Conservation (phyloP, 2,888 invertebrate genomes). For the Gerris lacustris region DNA sequence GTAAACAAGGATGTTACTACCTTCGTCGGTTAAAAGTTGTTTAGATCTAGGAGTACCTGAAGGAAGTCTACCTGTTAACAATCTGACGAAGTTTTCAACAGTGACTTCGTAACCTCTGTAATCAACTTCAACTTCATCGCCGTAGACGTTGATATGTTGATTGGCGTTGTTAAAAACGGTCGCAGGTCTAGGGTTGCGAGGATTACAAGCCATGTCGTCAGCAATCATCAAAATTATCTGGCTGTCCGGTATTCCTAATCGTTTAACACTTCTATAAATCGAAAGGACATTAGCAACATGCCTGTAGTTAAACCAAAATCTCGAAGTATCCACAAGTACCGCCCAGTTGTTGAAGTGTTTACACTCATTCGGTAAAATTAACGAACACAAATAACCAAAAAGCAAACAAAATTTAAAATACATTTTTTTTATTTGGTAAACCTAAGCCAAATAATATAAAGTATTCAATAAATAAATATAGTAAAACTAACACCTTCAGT, state of each 20-base stretch:
- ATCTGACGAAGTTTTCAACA: slow-evolving; percentile 93
- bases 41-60: slow-evolving; percentile 85
- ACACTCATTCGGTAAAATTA: slow-evolving; percentile 15
- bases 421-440: no score
- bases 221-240: slow-evolving; percentile 99
- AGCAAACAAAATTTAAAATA: no score
- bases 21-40: slow-evolving; percentile 86
- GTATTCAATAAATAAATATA: no score
- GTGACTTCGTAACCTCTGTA: slow-evolving; percentile 92
- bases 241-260: slow-evolving; percentile 94
- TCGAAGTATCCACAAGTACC: slow-evolving; percentile 91
- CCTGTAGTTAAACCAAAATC: slow-evolving; percentile 99
- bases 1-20: slow-evolving; percentile 92
- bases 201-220: slow-evolving; percentile 99
- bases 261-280: slow-evolving; percentile 93
- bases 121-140: slow-evolving; percentile 98
- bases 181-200: slow-evolving; percentile 91
- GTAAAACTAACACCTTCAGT: no score
- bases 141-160: slow-evolving; percentile 96
- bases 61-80: slow-evolving; percentile 84
- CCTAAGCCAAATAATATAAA: no score
- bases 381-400: no score
- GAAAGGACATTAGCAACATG: slow-evolving; percentile 98
- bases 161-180: slow-evolving; percentile 97
- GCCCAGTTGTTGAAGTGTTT: slow-evolving; percentile 98